Base-by-base conservation (phyloP, 2,797 vertebrate genomes). In the Coluber constrictor region DNA sequence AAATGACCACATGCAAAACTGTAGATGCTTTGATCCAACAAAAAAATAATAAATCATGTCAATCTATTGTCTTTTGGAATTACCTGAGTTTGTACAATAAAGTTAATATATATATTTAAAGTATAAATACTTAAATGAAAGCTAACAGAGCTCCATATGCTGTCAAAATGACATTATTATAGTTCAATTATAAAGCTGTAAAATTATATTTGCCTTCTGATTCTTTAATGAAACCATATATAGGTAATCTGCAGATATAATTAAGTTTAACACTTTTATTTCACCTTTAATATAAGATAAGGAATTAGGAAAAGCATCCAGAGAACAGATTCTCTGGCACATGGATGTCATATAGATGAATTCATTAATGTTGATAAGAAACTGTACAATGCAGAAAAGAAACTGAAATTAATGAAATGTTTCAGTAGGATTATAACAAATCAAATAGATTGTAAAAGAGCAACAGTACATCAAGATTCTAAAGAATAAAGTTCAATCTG, bases 401-500 rank as follows among this genome's bases (percentile, higher is more conserved):
- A 92, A 90, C 13, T 55, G 51, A 25, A 86, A 27, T 37, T 61
- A 63, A 43, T 55, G 16, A 59, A 27, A n/a, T 86, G 23, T 87
- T 32, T 12, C 13, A 60, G 27, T 47, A 54, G 43, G 23, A 23
- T 32, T 90, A 16, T 20, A 90, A 55, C 5, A 18, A 15, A 51
- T 60, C 56, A 51, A 83, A 43, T 15, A 70, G 29, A 92, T 79
- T 91, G 90, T 86, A 79, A 63, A 92, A 55, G 60, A 88, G 4
- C 91, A 89, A 25, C 43, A 59, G 87, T 86, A 92, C 16, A 61
- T 90, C 94, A 94, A 97, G 95, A 94, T 95, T 97, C 94, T 86
- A 94, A 90, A 92, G 94, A 95, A 87, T 92, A 95, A 95, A 95
- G 92, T 97, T 97, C 95, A 95, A 94, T 86, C 94, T 89, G 43